These are phyloP conservation scores for Formicarius rufipectus DNA, from an alignment of 2,113 vertebrate genomes.

Conservation along the genomic window DNA sequence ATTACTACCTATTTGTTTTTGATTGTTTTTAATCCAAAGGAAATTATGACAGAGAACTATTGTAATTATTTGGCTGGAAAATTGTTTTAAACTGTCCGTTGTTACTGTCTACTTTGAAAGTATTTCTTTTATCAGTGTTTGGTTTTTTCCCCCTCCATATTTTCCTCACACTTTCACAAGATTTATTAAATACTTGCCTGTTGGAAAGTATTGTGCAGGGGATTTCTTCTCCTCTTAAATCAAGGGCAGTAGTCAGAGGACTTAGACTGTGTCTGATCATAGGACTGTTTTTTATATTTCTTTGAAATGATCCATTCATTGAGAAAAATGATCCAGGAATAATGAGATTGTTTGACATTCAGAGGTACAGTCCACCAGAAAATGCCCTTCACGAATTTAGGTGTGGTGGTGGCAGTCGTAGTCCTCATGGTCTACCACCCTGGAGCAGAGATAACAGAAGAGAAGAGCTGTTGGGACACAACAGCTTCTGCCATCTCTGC, in stretches of 20 bases:
- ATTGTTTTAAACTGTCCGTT: not conserved
- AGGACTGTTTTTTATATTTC: conserved; percentile 6
- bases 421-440: not conserved
- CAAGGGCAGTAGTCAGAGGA: not conserved
- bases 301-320: not conserved
- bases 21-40: not conserved
- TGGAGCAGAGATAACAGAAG: not conserved
- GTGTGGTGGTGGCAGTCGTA: not conserved
- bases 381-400: not conserved
- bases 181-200: conserved; percentile 14
- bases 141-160: not conserved
- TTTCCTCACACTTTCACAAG: conserved; percentile 35
- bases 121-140: conserved; percentile 36
- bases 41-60: not conserved
- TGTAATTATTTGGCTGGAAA: conserved; percentile 20
- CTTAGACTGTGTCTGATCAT: not conserved
- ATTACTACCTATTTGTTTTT: not conserved
- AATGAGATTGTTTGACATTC: not conserved
- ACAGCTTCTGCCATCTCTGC: not conserved
- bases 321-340: not conserved
- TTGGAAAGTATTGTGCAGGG: conserved; percentile 2
- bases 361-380: not conserved
- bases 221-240: conserved; percentile 56
- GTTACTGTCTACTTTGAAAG: not conserved
- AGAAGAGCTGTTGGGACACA: not conserved